Base-by-base conservation (phyloP, 2,888 invertebrate species). In the Andrena marginata region DNA sequence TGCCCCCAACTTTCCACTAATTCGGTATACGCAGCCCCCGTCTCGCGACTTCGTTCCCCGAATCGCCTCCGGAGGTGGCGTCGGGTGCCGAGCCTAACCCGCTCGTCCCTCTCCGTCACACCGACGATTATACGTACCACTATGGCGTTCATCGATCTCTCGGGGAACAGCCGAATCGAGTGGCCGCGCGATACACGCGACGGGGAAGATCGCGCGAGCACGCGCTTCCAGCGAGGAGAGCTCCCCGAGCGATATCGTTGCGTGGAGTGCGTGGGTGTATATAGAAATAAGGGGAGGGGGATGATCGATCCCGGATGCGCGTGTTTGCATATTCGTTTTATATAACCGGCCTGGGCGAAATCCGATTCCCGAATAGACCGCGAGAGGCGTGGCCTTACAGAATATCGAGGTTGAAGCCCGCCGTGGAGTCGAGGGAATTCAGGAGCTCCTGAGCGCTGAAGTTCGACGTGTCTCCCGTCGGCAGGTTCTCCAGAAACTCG, bases 401-500 rank as follows among this genome's bases (percentile, higher is more conserved):
- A 88, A 94, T 93, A 85, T 94, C 94, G 87, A 94, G 93, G 90
- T 94, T 94, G 82, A 94, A 94, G 80, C 95, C 95, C 85, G 96
- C 96, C 91, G 96, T 96, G 91, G 96, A 96, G 92, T 98, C 98
- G 90, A 98, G 96, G 73, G 97, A 97, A 94, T 96, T 97, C 90
- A 98, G 95, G 85, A 98, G 95, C 93, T 98, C 98, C 93, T 97
- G 97, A 79, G 97, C 97, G 90, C 97, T 96, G 94, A 97, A 96
- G 92, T 96, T 96, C 91, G 96, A 96, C 80, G 97, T 96, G 94
- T 98, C 97, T 69, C 96, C 95, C 88, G 97, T 95, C 75, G 97
- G 96, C 94, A 98, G 96, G 94, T 97, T 97, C 94, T 98, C 98
- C 83, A 98, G 95, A 95, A 98, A 97, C 95, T 98, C 98, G 90